Conservation (phyloP, 2,113 vertebrate species). For the Nyctibius bracteatus region DNA sequence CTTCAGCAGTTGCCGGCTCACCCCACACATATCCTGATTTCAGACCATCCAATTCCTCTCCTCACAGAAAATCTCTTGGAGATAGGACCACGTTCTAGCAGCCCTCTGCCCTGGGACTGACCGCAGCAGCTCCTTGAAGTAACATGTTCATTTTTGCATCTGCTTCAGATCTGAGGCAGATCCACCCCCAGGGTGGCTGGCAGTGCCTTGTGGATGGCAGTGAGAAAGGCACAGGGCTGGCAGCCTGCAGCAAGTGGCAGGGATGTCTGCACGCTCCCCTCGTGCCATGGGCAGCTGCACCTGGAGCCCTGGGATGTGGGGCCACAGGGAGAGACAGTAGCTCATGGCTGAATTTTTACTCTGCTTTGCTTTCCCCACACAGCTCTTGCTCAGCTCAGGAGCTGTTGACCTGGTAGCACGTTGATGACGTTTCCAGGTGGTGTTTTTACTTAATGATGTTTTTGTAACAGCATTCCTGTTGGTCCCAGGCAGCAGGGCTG, state of each 20-base stretch:
- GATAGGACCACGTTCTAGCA: not conserved
- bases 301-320: fast-evolving
- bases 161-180: not conserved
- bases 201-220: not conserved
- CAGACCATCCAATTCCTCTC: not conserved
- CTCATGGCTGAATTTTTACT: not conserved
- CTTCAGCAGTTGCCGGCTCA: not conserved
- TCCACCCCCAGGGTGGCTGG: not conserved
- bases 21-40: not conserved
- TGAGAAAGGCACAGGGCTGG: not conserved
- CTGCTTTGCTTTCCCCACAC: not conserved
- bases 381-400: not conserved
- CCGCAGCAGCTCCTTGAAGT: not conserved
- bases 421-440: not conserved
- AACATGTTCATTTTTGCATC: not conserved
- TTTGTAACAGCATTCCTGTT: not conserved
- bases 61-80: not conserved
- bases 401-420: not conserved
- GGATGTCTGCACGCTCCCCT: not conserved
- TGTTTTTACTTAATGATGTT: not conserved
- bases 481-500: not conserved
- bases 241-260: not conserved
- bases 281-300: fast-evolving
- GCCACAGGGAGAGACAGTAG: not conserved
- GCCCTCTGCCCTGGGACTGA: not conserved